Percentiles rank a stretch among this genome's conserved stretches.
Conservation (phyloP, 1,140 invertebrate genomes). For the Psilanteris sp. region DNA sequence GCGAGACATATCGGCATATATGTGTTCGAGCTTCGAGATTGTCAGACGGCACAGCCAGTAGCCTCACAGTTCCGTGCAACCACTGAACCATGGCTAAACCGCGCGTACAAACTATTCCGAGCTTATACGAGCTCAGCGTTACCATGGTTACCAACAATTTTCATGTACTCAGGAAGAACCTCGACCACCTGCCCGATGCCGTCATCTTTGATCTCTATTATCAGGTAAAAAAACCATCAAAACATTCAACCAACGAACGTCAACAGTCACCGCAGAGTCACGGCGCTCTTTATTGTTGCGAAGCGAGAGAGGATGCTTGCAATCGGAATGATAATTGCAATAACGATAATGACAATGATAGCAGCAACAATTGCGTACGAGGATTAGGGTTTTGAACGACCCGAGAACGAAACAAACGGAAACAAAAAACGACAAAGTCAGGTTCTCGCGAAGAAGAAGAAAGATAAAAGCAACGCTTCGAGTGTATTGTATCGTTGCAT, state of each 20-base stretch:
- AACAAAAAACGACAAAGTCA: too few species aligned
- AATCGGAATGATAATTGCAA: too few species aligned
- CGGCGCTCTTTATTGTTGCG: too few species aligned
- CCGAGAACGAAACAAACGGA: too few species aligned
- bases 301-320: too few species aligned
- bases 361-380: too few species aligned
- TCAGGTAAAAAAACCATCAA: constrained; percentile 80
- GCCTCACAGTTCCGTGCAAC: background rate
- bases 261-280: background rate
- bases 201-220: constrained; percentile 85
- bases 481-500: too few species aligned
- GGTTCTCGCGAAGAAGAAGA: too few species aligned
- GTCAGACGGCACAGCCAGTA: constrained; percentile 9
- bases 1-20: background rate
- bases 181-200: constrained; percentile 80
- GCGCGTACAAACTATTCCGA: constrained; percentile 79
- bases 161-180: constrained; percentile 63
- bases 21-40: constrained; percentile 9
- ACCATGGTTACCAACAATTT: constrained; percentile 76
- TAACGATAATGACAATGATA: too few species aligned
- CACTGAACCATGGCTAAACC: constrained; percentile 82
- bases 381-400: too few species aligned
- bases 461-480: too few species aligned
- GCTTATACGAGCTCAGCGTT: constrained; percentile 81
- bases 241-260: background rate